These are phyloP conservation scores for Empidonax traillii DNA, from an alignment of 2,113 vertebrate species.

Conservation along the genomic window DNA sequence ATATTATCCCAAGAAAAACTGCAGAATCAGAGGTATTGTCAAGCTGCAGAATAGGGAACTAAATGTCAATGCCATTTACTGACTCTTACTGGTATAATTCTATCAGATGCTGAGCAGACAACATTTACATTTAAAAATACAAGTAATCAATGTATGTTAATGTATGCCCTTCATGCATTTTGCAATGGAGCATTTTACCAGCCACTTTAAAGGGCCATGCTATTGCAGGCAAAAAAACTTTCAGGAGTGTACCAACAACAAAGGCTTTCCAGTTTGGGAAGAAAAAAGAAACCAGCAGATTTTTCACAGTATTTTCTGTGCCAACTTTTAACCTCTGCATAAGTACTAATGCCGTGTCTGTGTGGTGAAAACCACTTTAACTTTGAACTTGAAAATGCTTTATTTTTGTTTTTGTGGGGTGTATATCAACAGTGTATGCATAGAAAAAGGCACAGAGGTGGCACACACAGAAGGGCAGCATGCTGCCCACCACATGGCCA, in stretches of 20 bases:
- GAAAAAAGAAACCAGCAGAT: neutral
- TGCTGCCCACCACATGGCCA: neutral
- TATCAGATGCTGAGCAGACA: conserved; percentile 35
- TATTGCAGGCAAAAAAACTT: neutral
- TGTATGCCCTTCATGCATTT: neutral
- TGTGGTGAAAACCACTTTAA: neutral
- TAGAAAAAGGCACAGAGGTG: neutral
- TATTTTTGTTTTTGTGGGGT: neutral
- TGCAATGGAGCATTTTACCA: neutral
- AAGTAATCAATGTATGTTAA: conserved; percentile 42
- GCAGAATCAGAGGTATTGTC: neutral
- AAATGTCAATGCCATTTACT: neutral
- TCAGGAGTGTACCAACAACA: neutral
- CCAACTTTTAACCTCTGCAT: neutral
- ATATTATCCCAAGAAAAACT: neutral
- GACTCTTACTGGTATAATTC: conserved; percentile 17
- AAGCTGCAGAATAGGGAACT: neutral
- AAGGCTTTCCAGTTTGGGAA: neutral
- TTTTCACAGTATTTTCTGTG: neutral
- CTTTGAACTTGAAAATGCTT: neutral
- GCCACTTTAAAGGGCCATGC: neutral
- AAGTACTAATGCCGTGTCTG: neutral
- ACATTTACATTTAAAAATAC: conserved; percentile 34
- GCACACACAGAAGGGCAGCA: neutral
- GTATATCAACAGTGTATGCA: accelerated